Evolutionary conservation across 1,140 invertebrate genomes (phyloP).

Genomic region (Orchesella cincta): DNA sequence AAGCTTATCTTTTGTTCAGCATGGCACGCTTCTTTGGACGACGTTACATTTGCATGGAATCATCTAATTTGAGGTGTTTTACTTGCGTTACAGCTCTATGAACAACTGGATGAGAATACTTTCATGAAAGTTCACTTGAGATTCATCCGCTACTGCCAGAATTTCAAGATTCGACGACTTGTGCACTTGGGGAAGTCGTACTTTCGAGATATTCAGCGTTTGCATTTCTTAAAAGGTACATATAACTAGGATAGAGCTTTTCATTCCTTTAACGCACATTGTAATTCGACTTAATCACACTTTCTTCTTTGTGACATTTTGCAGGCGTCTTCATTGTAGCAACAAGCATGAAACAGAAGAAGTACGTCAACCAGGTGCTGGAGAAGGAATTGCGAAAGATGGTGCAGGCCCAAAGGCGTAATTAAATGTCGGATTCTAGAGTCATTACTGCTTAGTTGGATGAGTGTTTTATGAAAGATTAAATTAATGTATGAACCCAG

Average conservation of each 20-base stretch:
- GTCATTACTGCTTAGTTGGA: too few relatives aligned
- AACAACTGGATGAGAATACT: not conserved
- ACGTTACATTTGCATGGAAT: too few relatives aligned
- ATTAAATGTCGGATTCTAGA: too few relatives aligned
- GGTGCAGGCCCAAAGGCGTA: too few relatives aligned
- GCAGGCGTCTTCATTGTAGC: not conserved
- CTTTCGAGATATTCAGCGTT: not conserved
- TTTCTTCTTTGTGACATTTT: not conserved
- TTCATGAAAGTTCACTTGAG: not conserved
- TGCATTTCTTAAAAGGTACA: not conserved
- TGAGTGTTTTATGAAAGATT: too few relatives aligned
- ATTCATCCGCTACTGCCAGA: not conserved
- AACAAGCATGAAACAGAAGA: not conserved
- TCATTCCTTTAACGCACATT: too few relatives aligned
- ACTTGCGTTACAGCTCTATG: not conserved
- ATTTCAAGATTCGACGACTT: not conserved
- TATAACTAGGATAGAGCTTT: too few relatives aligned
- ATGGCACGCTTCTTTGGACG: too few relatives aligned
- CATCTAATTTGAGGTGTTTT: not conserved
- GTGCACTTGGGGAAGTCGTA: not conserved
- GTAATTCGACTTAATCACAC: not conserved
- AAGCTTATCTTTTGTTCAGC: too few relatives aligned
- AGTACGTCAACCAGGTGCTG: not conserved
- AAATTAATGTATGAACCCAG: too few relatives aligned
- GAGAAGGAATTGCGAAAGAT: not conserved